Conservation (phyloP, 1,140 invertebrate species). For the Caenorhabditis tropicalis region DNA sequence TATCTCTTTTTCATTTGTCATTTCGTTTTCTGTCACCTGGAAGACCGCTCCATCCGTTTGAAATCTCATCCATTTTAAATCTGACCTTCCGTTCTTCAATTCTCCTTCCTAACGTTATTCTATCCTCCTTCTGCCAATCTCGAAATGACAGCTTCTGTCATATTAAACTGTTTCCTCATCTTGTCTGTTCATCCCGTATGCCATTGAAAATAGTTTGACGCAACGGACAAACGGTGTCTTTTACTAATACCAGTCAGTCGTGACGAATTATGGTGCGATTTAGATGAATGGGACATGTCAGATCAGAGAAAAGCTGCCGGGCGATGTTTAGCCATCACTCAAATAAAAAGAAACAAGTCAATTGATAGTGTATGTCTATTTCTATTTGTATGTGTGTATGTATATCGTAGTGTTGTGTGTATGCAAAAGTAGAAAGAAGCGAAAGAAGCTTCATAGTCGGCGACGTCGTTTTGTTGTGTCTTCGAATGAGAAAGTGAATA, state of each 20-base stretch:
- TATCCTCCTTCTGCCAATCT: slow-evolving; percentile 5
- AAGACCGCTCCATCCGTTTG: background rate
- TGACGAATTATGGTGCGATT: slow-evolving; percentile 27
- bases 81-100: background rate
- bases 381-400: slow-evolving; percentile 1
- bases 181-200: background rate
- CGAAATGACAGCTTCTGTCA: background rate
- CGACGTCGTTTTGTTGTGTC: background rate
- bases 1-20: background rate
- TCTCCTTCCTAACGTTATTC: background rate
- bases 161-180: background rate
- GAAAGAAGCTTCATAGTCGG: slow-evolving; percentile 27
- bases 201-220: background rate
- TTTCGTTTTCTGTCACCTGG: slow-evolving; percentile 37
- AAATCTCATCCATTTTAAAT: slow-evolving; percentile 29
- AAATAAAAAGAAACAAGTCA: slow-evolving; percentile 42
- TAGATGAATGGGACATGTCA: slow-evolving; percentile 25
- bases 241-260: slow-evolving; percentile 32
- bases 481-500: slow-evolving; percentile 3
- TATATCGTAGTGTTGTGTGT: slow-evolving; percentile 13
- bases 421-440: background rate
- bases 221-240: background rate
- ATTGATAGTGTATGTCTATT: slow-evolving; percentile 30
- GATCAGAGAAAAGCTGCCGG: slow-evolving; percentile 12
- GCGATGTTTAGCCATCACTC: slow-evolving; percentile 31